Percentiles rank a stretch among this genome's conserved stretches.
Evolutionary conservation across 2,797 vertebrate species (phyloP).

Genomic region (Buphagus erythrorhynchus): DNA sequence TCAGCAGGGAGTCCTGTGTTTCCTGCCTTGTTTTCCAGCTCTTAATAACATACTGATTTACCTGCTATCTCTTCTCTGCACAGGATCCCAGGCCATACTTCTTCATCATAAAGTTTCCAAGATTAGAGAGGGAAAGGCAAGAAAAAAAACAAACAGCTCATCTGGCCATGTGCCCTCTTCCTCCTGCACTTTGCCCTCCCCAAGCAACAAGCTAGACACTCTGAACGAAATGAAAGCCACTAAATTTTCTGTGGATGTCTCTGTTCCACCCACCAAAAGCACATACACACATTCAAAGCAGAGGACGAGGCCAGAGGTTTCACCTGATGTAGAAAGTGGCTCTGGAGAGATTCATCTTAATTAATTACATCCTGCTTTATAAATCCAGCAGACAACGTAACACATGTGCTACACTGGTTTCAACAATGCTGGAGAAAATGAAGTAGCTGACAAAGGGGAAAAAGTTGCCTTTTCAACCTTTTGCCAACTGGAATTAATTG

Average conservation of each 20-base stretch:
- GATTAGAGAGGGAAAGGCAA: not conserved
- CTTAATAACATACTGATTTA: not conserved
- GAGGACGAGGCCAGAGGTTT: not conserved
- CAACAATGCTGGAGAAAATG: not conserved
- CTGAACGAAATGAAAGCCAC: not conserved
- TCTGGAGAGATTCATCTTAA: not conserved
- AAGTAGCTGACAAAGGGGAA: conserved; percentile 25
- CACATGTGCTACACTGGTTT: not conserved
- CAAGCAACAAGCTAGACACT: not conserved
- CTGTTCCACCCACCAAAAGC: not conserved
- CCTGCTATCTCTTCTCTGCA: not conserved
- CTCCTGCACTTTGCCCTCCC: not conserved
- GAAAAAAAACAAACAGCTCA: not conserved
- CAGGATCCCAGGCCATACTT: not conserved
- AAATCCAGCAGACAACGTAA: not conserved
- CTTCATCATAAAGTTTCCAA: not conserved
- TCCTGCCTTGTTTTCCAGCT: not conserved
- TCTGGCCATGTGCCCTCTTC: not conserved
- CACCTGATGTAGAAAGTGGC: not conserved
- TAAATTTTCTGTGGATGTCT: not conserved
- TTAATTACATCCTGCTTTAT: not conserved
- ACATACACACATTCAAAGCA: not conserved
- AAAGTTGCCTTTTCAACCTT: conserved; percentile 5
- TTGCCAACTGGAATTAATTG: conserved; percentile 27
- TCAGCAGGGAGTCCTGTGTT: not conserved